phyloP scores from a whole-genome alignment of 2,113 vertebrate genomes.

The Conger conger region DNA sequence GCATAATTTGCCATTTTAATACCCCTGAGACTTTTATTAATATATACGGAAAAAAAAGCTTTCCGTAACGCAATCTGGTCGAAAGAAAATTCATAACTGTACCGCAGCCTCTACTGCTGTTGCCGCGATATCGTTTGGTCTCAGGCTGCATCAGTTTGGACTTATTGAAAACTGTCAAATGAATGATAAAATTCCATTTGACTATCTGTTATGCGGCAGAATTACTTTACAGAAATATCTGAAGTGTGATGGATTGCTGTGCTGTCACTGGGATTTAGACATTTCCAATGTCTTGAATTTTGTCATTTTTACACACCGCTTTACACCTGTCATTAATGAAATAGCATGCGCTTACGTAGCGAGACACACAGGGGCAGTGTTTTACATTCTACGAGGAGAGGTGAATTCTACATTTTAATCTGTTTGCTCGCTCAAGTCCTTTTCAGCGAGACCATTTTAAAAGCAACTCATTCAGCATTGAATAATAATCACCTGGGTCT shows the following conservation, averaged over 20 bases:
- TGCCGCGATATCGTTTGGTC: background rate
- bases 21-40: background rate
- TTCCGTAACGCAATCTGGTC: background rate
- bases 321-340: background rate
- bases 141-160: background rate
- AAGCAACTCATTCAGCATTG: background rate
- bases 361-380: constrained; percentile 26
- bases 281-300: background rate
- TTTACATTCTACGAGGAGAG: background rate
- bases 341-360: background rate
- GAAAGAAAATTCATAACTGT: background rate
- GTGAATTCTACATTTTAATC: background rate
- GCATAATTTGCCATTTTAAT: background rate
- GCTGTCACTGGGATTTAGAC: background rate
- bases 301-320: background rate
- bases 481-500: background rate
- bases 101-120: background rate
- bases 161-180: constrained; percentile 9
- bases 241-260: background rate
- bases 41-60: background rate
- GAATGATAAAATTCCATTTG: background rate
- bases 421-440: background rate
- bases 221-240: background rate
- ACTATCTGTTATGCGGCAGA: background rate
- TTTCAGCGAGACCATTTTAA: background rate